phyloP scores from a whole-genome alignment of 2,888 invertebrate species.

The Cheilosia vernalis region DNA sequence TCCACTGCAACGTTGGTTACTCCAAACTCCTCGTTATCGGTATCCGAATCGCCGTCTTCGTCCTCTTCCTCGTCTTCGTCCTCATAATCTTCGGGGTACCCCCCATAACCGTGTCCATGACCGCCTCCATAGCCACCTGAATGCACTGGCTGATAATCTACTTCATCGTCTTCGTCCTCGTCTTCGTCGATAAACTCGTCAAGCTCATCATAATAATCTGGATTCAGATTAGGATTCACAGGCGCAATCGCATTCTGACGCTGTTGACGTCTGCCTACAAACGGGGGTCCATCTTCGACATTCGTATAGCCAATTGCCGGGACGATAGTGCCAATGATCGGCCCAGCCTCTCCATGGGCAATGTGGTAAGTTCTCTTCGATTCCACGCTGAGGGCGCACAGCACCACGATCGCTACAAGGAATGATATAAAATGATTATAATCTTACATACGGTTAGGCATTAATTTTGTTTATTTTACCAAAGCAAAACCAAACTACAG shows the following conservation, averaged over 20 bases:
- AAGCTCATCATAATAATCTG: too few relatives aligned
- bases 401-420: conserved; percentile 33
- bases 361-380: conserved; percentile 34
- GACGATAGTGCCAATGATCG: conserved; percentile 11
- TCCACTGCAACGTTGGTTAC: background rate
- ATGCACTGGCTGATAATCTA: background rate
- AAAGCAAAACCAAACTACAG: conserved; percentile 64
- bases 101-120: background rate
- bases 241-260: too few relatives aligned
- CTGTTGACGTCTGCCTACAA: background rate
- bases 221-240: too few relatives aligned
- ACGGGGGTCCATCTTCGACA: background rate
- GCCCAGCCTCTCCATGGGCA: conserved; percentile 21
- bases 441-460: background rate
- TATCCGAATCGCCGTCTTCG: conserved; percentile 9
- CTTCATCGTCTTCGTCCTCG: background rate
- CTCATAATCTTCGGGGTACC: background rate
- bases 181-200: conserved; percentile 17
- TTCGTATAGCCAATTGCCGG: conserved; percentile 11
- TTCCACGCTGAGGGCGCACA: conserved; percentile 34
- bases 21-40: background rate
- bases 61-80: conserved; percentile 18
- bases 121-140: background rate
- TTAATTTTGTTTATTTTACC: conserved; percentile 41
- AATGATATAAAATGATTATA: background rate